Evolutionary conservation across 1,140 invertebrate genomes (phyloP).

Genomic region (Leptopilina clavipes): DNA sequence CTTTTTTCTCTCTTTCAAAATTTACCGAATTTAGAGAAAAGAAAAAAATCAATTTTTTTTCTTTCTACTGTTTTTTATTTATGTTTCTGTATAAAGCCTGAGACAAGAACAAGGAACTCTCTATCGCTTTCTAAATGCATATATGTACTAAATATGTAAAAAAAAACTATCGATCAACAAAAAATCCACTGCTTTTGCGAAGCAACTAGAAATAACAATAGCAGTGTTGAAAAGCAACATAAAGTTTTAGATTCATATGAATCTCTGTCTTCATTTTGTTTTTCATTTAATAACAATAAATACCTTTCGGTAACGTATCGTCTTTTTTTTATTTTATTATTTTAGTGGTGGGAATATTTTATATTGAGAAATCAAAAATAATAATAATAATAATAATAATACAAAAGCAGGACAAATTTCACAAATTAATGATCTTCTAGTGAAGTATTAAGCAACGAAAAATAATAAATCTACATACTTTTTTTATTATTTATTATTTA

Average conservation of each 20-base stretch:
- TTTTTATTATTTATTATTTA: too few species aligned
- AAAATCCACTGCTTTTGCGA: conserved; percentile 40
- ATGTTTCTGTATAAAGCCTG: conserved; percentile 20
- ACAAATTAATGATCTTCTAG: neutral
- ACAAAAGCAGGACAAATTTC: neutral
- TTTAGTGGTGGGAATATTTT: too few species aligned
- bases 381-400: neutral
- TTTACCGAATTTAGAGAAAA: neutral
- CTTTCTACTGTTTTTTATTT: neutral
- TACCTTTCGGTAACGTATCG: neutral
- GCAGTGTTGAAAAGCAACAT: conserved; percentile 42
- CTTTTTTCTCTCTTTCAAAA: neutral
- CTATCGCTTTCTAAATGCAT: conserved; percentile 21
- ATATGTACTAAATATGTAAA: neutral
- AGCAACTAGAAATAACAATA: conserved; percentile 43
- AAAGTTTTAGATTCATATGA: conserved; percentile 34
- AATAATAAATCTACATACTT: neutral
- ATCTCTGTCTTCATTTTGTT: neutral
- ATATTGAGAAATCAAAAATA: too few species aligned
- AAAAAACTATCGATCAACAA: neutral
- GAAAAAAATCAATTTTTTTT: neutral
- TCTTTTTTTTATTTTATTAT: too few species aligned
- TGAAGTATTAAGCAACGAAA: neutral
- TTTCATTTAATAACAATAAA: neutral
- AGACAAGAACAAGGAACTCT: conserved; percentile 40